Conservation (phyloP, 35 echinoderm and acorn worm genomes). For the Hemicentrotus pulcherrimus region DNA sequence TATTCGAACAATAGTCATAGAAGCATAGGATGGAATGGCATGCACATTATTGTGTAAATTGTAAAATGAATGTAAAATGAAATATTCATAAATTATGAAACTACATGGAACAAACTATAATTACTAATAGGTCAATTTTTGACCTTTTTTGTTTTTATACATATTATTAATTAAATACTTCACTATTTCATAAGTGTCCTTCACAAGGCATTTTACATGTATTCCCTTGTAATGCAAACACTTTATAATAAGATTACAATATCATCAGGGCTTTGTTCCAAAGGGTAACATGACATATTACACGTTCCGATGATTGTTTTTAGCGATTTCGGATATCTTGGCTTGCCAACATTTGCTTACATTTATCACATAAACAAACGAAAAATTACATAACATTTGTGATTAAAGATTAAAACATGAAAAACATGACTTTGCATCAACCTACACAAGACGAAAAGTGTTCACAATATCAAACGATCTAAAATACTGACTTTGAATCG, state of each 20-base stretch:
- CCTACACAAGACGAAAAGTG: too few relatives aligned
- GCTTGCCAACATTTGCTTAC: neutral
- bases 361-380: neutral
- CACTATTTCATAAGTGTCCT: neutral
- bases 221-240: neutral
- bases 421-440: too few relatives aligned
- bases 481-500: too few relatives aligned
- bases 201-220: neutral
- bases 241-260: neutral
- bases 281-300: neutral
- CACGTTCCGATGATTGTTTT: neutral
- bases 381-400: neutral
- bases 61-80: neutral
- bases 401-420: neutral
- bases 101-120: neutral
- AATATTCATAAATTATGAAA: neutral
- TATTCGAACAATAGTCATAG: too few relatives aligned
- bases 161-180: neutral
- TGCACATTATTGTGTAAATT: neutral
- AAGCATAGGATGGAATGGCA: neutral
- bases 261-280: neutral
- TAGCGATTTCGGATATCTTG: neutral
- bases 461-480: too few relatives aligned
- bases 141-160: too few relatives aligned
- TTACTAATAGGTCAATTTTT: too few relatives aligned